Base-by-base conservation (phyloP, 2,888 invertebrate genomes). In the Pecten maximus region DNA sequence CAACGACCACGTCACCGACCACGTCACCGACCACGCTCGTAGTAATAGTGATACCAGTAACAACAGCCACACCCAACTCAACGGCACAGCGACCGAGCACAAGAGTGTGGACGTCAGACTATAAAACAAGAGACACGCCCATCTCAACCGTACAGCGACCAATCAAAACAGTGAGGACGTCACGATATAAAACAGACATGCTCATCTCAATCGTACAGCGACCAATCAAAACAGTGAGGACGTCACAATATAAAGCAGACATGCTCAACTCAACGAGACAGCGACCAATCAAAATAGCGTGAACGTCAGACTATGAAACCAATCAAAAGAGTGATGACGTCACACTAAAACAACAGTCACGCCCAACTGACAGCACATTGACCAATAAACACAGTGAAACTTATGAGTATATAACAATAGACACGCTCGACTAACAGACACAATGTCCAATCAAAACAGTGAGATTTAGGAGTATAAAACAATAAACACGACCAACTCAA, bases 21-120 rank as follows among this genome's bases (percentile, higher is more conserved):
- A 48, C 23, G 10, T 28, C 89, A 16, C 91, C 91, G 39, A 89
- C 74, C 35, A 90, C 87, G 23, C 28, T 88, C 74, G 74, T 23
- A 74, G 74, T 74, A 74, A 74, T 23, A 74, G 74, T 35, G 74
- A 74, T 74, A 35, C 74, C 35, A 74, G 74, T 6, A 74, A 74
- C 74, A 74, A 74, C 74, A 74, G 74, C 28, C 74, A 74, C 74
- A 74, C 74, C 74, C 74, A 74, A 16, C 74, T 74, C 74, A 74
- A 74, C 74, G 74, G 35, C 35, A 35, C 74, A 35, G 28, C 74
- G 28, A 28, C 74, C 28, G 35, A 74, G 28, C 74, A 74, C 28
- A 74, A 74, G 28, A 35, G 10, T 10, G 28, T 1, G 8, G 28
- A 74, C 28, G 35, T 23, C 15, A 35, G 12, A 19, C 23, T 54